phyloP scores from a whole-genome alignment of 1,140 invertebrate genomes.

The Achatina immaculata region DNA sequence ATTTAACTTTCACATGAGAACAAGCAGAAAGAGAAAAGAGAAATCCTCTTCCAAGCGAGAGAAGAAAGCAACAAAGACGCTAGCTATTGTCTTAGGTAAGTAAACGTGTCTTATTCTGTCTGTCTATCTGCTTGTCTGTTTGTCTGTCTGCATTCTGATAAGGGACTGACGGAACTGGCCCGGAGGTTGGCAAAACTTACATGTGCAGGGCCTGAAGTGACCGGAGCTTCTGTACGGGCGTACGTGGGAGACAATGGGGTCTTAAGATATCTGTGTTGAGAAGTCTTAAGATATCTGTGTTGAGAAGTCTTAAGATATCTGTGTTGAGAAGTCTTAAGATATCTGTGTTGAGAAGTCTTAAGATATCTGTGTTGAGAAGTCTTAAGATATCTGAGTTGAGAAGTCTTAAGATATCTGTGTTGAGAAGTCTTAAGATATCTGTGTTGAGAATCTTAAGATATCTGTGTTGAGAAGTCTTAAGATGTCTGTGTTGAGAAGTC shows the following conservation, averaged over 20 bases:
- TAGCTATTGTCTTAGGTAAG: conserved; percentile 98
- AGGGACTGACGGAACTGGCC: neutral
- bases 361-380: neutral
- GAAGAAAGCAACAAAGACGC: conserved; percentile 98
- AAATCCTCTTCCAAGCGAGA: conserved; percentile 96
- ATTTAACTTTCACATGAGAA: conserved; percentile 74
- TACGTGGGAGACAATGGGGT: neutral
- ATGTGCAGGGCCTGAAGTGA: no score
- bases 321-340: neutral
- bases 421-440: neutral
- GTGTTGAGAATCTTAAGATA: neutral
- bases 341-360: neutral
- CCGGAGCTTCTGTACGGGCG: no score
- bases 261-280: neutral
- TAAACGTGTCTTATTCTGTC: neutral
- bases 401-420: neutral
- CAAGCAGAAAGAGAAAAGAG: conserved; percentile 66
- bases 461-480: neutral
- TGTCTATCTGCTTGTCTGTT: neutral
- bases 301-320: neutral
- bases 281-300: neutral
- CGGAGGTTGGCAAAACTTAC: no score
- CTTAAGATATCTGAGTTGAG: neutral
- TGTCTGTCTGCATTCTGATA: no score
- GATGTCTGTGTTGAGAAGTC: neutral